These are phyloP conservation scores for Bradynema listronoti DNA, from an alignment of 1,140 invertebrate genomes.

Conservation along the genomic window DNA sequence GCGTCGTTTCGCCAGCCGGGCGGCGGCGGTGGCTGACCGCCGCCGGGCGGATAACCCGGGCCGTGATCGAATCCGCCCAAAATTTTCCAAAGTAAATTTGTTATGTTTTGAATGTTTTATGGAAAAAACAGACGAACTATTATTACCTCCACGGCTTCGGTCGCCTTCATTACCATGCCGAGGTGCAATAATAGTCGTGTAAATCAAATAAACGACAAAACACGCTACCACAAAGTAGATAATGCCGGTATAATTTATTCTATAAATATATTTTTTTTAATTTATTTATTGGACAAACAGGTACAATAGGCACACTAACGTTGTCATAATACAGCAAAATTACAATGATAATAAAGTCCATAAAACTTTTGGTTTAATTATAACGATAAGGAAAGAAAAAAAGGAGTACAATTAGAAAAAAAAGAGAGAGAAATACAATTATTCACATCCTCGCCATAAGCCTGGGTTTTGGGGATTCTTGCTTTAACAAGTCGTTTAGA, in stretches of 20 bases:
- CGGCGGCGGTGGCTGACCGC: constrained; percentile 22
- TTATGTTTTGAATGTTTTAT: background rate
- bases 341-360: too few species aligned
- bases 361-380: too few species aligned
- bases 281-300: too few species aligned
- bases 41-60: constrained; percentile 19
- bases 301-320: too few species aligned
- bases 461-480: too few species aligned
- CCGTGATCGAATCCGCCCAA: constrained; percentile 10
- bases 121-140: constrained; percentile 12
- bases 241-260: constrained; percentile 22
- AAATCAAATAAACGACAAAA: constrained; percentile 36
- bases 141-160: constrained; percentile 25
- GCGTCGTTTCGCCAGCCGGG: background rate
- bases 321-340: too few species aligned
- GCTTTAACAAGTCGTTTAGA: too few species aligned
- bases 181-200: constrained; percentile 6
- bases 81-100: background rate
- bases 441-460: too few species aligned
- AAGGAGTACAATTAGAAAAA: too few species aligned
- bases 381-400: too few species aligned
- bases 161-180: constrained; percentile 27
- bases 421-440: too few species aligned
- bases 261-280: constrained; percentile 11
- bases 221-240: constrained; percentile 30